Conservation (phyloP, 2,113 vertebrate genomes). For the Lethenteron camtschaticum region DNA sequence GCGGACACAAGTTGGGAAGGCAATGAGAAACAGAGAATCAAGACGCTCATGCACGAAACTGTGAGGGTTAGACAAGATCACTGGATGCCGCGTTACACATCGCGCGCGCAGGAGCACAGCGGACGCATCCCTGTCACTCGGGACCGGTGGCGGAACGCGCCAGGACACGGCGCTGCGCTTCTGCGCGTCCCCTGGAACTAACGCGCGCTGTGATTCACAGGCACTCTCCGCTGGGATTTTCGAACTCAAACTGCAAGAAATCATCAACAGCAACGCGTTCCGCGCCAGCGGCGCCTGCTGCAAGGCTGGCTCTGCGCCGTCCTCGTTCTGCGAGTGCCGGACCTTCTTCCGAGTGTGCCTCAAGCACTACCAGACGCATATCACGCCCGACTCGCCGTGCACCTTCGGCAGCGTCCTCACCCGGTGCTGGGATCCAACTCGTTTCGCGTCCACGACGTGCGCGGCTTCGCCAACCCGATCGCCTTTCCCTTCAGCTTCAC, state of each 20-base stretch:
- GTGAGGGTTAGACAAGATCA: no score
- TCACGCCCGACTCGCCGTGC: conserved; percentile 36
- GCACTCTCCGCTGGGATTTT: conserved; percentile 34
- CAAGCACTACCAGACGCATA: conserved; percentile 35
- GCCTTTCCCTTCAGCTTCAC: conserved; percentile 38
- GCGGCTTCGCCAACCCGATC: conserved; percentile 18
- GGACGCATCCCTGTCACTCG: no score
- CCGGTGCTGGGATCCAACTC: conserved; percentile 17
- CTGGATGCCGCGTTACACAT: no score
- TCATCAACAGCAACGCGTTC: conserved; percentile 21
- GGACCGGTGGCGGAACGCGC: no score
- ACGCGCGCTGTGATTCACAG: conserved; percentile 20
- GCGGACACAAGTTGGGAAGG: no score
- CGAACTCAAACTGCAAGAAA: conserved; percentile 50
- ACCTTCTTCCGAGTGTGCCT: conserved; percentile 59
- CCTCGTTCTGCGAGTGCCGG: conserved; percentile 22
- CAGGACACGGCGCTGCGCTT: no score
- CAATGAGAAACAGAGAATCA: no score
- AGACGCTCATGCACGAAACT: no score
- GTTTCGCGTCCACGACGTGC: conserved; percentile 21
- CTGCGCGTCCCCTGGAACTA: no score
- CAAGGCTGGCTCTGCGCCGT: conserved; percentile 3
- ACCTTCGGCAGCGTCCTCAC: conserved; percentile 37
- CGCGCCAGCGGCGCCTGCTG: conserved; percentile 35
- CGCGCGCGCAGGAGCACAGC: no score